phyloP scores from a whole-genome alignment of 1,140 invertebrate genomes.

The Aphidius ervi region DNA sequence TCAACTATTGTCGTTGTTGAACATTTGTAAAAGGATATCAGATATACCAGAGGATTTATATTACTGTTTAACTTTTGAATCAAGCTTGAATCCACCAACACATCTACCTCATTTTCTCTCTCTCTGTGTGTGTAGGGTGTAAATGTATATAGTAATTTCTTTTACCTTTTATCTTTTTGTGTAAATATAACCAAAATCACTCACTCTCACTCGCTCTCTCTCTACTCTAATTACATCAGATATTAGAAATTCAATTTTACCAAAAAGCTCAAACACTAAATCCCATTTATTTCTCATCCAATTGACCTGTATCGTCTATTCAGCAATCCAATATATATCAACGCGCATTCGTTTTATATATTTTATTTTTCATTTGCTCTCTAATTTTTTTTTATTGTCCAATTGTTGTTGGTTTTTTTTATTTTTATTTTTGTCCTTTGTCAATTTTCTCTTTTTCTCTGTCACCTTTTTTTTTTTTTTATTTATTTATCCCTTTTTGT shows the following conservation, averaged over 20 bases:
- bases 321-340: neutral
- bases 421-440: neutral
- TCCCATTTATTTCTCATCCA: too few species aligned
- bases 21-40: neutral
- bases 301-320: too few species aligned
- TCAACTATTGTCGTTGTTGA: neutral
- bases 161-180: too few species aligned
- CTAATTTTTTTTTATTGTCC: neutral
- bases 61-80: neutral
- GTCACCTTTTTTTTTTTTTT: neutral
- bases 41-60: neutral
- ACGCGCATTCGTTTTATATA: neutral
- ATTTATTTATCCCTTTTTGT: neutral
- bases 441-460: constrained; percentile 2
- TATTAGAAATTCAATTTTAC: neutral
- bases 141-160: too few species aligned
- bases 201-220: too few species aligned
- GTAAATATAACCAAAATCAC: too few species aligned
- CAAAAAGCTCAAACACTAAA: too few species aligned
- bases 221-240: neutral
- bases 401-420: too few species aligned
- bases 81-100: too few species aligned
- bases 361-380: constrained; percentile 1
- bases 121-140: too few species aligned
- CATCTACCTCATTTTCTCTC: too few species aligned